phyloP scores from a whole-genome alignment of 2,113 vertebrate species.

The Otolemur garnettii region DNA sequence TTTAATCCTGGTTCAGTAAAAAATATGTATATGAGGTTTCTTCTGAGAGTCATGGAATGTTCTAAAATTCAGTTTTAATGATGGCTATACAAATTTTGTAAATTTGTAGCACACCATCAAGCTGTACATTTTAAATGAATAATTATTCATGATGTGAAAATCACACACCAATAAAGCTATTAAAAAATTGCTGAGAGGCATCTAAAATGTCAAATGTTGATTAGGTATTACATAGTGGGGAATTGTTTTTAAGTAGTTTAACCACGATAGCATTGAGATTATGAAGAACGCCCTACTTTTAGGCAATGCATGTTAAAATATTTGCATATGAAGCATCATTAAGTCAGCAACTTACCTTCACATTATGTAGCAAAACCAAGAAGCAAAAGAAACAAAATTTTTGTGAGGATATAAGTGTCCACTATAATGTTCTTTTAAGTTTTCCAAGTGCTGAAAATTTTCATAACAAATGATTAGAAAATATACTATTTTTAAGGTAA shows the following conservation, averaged over 20 bases:
- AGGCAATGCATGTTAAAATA: background rate
- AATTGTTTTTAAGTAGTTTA: background rate
- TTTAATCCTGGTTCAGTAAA: background rate
- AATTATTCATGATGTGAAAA: background rate
- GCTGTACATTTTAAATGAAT: background rate
- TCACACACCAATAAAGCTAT: background rate
- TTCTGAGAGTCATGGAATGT: background rate
- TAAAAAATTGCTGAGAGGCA: constrained; percentile 13
- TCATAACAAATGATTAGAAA: background rate
- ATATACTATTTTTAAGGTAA: background rate
- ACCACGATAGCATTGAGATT: background rate
- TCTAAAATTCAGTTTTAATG: background rate
- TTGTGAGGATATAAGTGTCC: background rate
- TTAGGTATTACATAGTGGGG: background rate
- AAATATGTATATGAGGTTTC: background rate
- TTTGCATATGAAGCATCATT: background rate
- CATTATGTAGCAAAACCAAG: background rate
- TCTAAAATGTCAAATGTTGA: background rate
- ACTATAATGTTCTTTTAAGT: background rate
- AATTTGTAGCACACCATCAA: background rate
- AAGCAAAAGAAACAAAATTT: background rate
- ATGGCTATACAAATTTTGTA: background rate
- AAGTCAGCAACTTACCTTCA: background rate
- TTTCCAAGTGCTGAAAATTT: background rate
- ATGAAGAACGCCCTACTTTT: background rate